Percentiles rank a stretch among this genome's conserved stretches.
Conservation (phyloP, 23 tunicate genomes). For the Trididemnum clinides region DNA sequence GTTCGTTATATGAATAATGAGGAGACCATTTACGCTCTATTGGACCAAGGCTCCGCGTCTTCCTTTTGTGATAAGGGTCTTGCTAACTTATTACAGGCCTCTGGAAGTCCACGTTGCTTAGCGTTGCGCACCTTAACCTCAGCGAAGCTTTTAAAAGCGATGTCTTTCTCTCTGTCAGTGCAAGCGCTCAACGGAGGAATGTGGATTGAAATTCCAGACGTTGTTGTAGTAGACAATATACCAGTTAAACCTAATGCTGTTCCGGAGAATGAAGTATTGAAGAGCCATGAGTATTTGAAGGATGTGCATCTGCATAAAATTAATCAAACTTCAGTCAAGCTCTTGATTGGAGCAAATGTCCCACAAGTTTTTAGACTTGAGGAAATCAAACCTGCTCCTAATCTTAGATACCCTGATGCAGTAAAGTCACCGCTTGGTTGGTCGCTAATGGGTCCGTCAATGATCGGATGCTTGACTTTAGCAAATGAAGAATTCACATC, state of each 20-base stretch:
- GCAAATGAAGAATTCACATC: too few relatives aligned
- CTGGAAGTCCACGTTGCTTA: not conserved
- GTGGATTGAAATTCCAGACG: not conserved
- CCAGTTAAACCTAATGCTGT: not conserved
- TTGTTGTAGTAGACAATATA: too few relatives aligned
- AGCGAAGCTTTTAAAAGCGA: not conserved
- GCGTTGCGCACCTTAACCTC: not conserved
- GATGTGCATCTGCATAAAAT: too few relatives aligned
- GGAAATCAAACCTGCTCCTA: not conserved
- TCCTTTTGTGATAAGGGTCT: not conserved
- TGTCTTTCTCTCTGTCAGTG: not conserved
- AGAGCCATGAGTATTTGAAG: not conserved
- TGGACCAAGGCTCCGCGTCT: slow-evolving; percentile 8
- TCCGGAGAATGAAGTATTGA: not conserved
- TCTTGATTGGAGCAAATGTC: not conserved
- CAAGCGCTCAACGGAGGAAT: not conserved
- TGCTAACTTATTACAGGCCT: not conserved
- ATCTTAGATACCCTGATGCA: not conserved
- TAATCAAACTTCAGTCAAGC: not conserved
- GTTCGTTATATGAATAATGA: not conserved
- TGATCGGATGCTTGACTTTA: too few relatives aligned
- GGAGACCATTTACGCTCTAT: not conserved
- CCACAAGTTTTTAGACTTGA: not conserved
- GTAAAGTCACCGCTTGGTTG: not conserved
- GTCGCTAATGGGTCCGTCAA: too few relatives aligned